phyloP scores from a whole-genome alignment of 1,140 invertebrate genomes.

The Zophobas atratus region DNA sequence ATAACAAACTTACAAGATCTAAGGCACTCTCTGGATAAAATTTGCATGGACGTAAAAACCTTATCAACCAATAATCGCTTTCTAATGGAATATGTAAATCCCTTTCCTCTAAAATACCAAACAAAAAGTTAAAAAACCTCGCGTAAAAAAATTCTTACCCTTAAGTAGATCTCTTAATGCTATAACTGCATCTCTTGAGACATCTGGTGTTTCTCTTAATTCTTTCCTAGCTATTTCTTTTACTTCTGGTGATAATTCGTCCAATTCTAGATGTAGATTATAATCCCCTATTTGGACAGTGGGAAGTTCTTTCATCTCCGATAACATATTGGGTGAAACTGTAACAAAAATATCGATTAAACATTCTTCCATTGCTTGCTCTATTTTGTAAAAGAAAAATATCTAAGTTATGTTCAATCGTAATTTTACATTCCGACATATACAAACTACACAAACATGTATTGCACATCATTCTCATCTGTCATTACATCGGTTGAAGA shows the following conservation, averaged over 20 bases:
- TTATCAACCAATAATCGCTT: slow-evolving; percentile 81
- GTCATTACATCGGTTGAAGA: too few relatives aligned
- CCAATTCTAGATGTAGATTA: slow-evolving; percentile 79
- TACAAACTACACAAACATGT: too few relatives aligned
- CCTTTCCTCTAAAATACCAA: slow-evolving; percentile 75
- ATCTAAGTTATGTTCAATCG: too few relatives aligned
- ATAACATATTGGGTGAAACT: slow-evolving; percentile 79
- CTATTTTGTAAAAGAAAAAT: too few relatives aligned
- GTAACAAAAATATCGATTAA: slow-evolving; percentile 59
- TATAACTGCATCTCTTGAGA: slow-evolving; percentile 74
- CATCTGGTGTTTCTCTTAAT: slow-evolving; percentile 80
- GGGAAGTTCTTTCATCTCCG: slow-evolving; percentile 77
- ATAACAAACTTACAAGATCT: slow-evolving; percentile 74
- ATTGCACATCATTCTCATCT: too few relatives aligned
- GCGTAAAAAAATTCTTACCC: slow-evolving; percentile 71
- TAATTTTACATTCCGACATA: too few relatives aligned
- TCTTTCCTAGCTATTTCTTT: slow-evolving; percentile 82
- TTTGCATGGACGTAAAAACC: slow-evolving; percentile 85
- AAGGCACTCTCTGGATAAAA: slow-evolving; percentile 85
- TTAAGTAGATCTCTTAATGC: slow-evolving; percentile 77
- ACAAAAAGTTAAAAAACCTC: neutral
- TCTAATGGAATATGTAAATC: slow-evolving; percentile 79
- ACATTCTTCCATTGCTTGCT: too few relatives aligned
- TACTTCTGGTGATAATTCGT: slow-evolving; percentile 73
- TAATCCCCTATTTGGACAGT: slow-evolving; percentile 79